These are phyloP conservation scores for Alfaro cultratus DNA, from an alignment of 2,797 vertebrate genomes.

Conservation along the genomic window DNA sequence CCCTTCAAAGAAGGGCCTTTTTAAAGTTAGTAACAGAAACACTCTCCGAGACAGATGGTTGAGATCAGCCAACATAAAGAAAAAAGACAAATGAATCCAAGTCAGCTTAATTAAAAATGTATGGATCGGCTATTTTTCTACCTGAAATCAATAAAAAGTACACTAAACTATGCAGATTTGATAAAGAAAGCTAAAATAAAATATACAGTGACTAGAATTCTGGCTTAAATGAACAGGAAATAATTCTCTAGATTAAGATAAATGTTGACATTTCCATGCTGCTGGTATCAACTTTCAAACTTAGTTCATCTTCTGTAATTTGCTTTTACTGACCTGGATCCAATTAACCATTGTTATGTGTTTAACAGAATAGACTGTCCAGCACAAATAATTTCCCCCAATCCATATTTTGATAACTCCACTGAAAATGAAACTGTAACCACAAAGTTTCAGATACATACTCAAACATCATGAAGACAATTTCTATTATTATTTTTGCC, in stretches of 20 bases:
- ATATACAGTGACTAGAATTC: background rate
- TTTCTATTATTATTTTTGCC: background rate
- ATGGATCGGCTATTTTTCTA: conserved; percentile 37
- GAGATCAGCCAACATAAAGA: background rate
- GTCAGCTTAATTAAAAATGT: conserved; percentile 49
- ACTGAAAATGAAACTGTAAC: background rate
- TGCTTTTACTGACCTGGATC: background rate
- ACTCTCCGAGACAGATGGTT: conserved; percentile 38
- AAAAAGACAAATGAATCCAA: conserved; percentile 5
- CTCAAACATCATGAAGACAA: background rate
- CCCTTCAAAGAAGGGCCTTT: conserved; percentile 48
- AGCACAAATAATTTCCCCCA: background rate
- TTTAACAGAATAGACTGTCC: background rate
- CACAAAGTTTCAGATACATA: background rate
- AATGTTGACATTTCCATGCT: background rate
- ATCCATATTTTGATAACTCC: background rate
- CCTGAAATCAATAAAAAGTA: conserved; percentile 50
- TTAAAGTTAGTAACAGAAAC: conserved; percentile 54
- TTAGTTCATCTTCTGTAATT: background rate
- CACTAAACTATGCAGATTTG: conserved; percentile 35
- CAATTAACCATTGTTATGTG: background rate
- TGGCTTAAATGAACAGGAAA: background rate
- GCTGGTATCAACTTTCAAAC: background rate
- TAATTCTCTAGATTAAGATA: background rate
- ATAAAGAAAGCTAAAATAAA: background rate